Evolutionary conservation across 2,888 invertebrate genomes (phyloP), one percentile per base, ranked within the genome.

Genomic region (Meteorus colon): DNA sequence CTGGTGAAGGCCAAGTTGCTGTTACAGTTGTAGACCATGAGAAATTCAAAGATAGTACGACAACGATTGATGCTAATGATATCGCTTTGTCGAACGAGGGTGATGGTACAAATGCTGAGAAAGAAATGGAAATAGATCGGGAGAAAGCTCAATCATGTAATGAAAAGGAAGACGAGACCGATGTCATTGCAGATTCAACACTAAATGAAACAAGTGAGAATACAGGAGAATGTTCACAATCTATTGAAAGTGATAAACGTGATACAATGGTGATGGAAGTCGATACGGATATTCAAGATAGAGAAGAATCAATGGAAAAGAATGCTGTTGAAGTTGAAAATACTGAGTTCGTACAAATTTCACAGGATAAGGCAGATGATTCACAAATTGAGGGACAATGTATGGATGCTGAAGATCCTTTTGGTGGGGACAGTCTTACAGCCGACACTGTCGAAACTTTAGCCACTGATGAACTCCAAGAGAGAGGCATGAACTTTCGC

Each of bases 401-500:
- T 14, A 85, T 86, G 29, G 89, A 87, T 19, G 89, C 88, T 2
- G 87, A 88, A 77, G 89, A 89, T 84, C 89, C 89, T 10, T 89
- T 89, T 77, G 89, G 85, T 5, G 86, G 85, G 14, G 88, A 89
- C 74, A 86, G 80, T 83, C 80, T 86, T 24, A 80, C 62, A n/a
- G 78, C 78, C 19, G 89, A 88, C 70, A 84, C 74, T 65, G 74
- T 83, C 1, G 88, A 88, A 51, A 77, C 83, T 29, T 82, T 82
- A 73, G 87, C 86, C 68, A 84, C 84, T 2, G 85, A 86, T n/a
- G 81, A 79, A 66, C 79, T 83, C 4, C 74, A 77, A 19, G 89
- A 90, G 41, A 88, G 86, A 3, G 90, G 91, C 79, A 91, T 91
- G 37, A 90, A 91, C 81, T 92, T 92, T 89, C 91, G 92, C 78